Evolutionary conservation across 2,888 invertebrate genomes (phyloP), one percentile per base, ranked within the genome.

Genomic region (Acutogordius australiensis): DNA sequence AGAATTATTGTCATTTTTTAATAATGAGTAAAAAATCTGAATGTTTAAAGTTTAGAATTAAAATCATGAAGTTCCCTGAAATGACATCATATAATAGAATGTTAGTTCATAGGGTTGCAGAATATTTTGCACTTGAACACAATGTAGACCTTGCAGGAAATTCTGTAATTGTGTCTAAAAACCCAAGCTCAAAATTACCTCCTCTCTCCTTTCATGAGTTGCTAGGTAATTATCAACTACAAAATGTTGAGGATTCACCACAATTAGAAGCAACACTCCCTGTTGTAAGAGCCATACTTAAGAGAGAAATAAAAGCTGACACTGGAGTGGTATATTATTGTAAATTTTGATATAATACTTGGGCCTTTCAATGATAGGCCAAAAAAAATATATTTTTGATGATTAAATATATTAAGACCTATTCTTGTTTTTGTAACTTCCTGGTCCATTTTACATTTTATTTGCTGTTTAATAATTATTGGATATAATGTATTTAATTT

Each of bases 31-130:
- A n/a, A 13, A 37, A 37, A 37, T 37, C 44, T 37, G n/a, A 37
- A 37, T 37, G 8, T 37, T 37, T 37, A 13, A 37, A 37, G 44
- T n/a, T 13, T 51, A 65, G 64, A 30, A 61, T 57, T 60, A 70
- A 78, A 66, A 78, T 80, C 68, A 80, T 81, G 66, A 82, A 82
- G 66, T 88, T 90, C 73, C 84, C 84, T 23, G 81, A 81, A 69
- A 84, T 87, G 81, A 82, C 86, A 62, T 87, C 88, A 60, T 91
- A 91, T 75, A 86, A 88, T 64, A 79, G 91, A 30, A 87, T 91
- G 88, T 73, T 91, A 66, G 85, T 90, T 1, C 91, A 91, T 70
- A 80, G 90, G 30, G 82, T 84, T 62, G 86, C 90, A 0, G 81
- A 86, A 23, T 83, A 83, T 68, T 90, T 88, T 73, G 86, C 87